Evolutionary conservation across 2,797 vertebrate genomes (phyloP).

Genomic region (Eospalax fontanierii): DNA sequence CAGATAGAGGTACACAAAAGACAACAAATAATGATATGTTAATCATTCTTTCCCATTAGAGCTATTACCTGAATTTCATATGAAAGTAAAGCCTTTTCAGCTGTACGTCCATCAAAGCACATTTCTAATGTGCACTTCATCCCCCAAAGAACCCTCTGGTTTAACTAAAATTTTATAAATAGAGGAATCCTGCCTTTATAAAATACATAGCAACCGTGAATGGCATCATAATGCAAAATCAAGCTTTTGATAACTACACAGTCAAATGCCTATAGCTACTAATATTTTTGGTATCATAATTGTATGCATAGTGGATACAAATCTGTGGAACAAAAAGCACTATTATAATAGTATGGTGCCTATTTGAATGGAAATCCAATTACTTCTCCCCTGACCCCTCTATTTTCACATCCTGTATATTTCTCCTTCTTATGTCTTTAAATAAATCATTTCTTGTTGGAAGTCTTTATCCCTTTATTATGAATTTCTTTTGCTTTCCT

Average conservation of each 20-base stretch:
- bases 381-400: slow-evolving; percentile 24
- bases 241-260: slow-evolving; percentile 1
- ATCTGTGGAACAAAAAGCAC: slow-evolving; percentile 18
- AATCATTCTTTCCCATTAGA: background rate
- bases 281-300: slow-evolving; percentile 39
- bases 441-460: slow-evolving; percentile 59
- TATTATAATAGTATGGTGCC: slow-evolving; percentile 20
- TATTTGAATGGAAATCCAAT: slow-evolving; percentile 33
- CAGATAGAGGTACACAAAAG: slow-evolving; percentile 10
- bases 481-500: slow-evolving; percentile 57
- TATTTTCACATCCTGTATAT: background rate
- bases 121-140: background rate
- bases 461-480: slow-evolving; percentile 64
- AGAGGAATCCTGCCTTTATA: slow-evolving; percentile 42
- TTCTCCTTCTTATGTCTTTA: slow-evolving; percentile 48
- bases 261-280: background rate
- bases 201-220: background rate
- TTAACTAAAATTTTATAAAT: slow-evolving; percentile 43
- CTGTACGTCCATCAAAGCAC: slow-evolving; percentile 16
- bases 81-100: slow-evolving; percentile 62
- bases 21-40: background rate
- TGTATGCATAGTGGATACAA: slow-evolving; percentile 25
- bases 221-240: slow-evolving; percentile 46
- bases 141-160: slow-evolving; percentile 6
- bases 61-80: slow-evolving; percentile 36